Percentiles rank a stretch among this genome's conserved stretches.
phyloP scores from a whole-genome alignment of 1,140 invertebrate genomes.

The Galleria mellonella region DNA sequence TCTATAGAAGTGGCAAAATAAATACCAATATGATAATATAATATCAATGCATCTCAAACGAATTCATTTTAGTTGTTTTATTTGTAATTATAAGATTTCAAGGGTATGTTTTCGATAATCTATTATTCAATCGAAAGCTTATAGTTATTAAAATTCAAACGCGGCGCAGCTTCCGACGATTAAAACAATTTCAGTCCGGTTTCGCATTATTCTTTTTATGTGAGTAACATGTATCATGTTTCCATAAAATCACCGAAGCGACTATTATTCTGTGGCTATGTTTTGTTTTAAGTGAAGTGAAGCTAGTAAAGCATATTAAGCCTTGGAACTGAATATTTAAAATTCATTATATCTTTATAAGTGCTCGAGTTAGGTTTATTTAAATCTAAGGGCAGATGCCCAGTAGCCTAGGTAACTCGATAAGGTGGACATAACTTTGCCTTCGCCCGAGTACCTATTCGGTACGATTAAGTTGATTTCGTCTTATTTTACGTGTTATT shows the following conservation, averaged over 20 bases:
- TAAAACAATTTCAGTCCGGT: constrained; percentile 71
- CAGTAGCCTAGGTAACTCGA: constrained; percentile 73
- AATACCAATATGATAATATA: no score
- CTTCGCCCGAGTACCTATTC: constrained; percentile 57
- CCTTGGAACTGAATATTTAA: constrained; percentile 11
- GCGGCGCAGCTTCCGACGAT: constrained; percentile 60
- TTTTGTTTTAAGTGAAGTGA: constrained; percentile 41
- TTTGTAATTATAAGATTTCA: no score
- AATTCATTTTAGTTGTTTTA: no score
- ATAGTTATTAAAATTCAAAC: constrained; percentile 44
- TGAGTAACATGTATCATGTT: constrained; percentile 69
- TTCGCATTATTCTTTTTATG: constrained; percentile 66
- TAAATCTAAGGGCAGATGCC: constrained; percentile 29
- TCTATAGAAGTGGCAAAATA: no score
- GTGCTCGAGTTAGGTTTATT: not conserved
- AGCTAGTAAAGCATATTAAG: constrained; percentile 14
- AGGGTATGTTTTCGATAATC: no score
- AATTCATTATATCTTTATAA: not conserved
- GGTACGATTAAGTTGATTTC: constrained; percentile 66
- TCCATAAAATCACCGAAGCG: constrained; percentile 72
- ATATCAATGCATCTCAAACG: no score
- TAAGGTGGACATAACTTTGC: constrained; percentile 67
- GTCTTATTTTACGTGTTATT: constrained; percentile 62
- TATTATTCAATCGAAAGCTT: constrained; percentile 21
- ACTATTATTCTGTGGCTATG: constrained; percentile 53